These are phyloP conservation scores for Azemiops feae DNA, from an alignment of 2,113 vertebrate genomes.

Conservation along the genomic window DNA sequence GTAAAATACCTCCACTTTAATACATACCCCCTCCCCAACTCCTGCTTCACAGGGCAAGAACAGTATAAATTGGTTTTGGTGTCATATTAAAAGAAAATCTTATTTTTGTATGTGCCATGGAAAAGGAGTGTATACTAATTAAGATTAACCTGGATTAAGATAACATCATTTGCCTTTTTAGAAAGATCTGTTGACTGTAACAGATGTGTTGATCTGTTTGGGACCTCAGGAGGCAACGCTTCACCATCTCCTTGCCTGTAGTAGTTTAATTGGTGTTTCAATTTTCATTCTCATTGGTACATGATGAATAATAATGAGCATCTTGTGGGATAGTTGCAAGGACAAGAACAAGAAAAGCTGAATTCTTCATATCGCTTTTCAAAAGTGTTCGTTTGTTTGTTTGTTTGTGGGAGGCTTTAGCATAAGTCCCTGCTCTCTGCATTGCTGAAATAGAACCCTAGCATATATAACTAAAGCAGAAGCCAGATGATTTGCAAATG, in stretches of 20 bases:
- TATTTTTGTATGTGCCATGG: not conserved
- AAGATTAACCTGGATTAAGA: not conserved
- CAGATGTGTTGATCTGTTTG: not conserved
- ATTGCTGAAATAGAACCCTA: not conserved
- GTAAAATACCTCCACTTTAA: not conserved
- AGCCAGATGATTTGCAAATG: not conserved
- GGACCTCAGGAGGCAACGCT: not conserved
- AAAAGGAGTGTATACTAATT: not conserved
- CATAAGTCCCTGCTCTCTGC: not conserved
- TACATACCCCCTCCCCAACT: not conserved
- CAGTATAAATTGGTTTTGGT: not conserved
- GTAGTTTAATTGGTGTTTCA: not conserved
- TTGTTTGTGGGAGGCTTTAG: not conserved
- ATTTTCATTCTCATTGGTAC: not conserved
- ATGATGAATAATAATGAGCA: not conserved
- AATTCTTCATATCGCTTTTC: not conserved
- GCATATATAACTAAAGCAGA: not conserved
- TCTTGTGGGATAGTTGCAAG: not conserved
- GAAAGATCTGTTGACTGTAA: not conserved
- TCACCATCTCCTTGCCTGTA: not conserved
- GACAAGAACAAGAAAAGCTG: not conserved
- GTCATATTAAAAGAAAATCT: not conserved
- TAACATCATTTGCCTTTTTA: not conserved
- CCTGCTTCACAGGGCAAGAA: not conserved
- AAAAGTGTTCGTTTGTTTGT: not conserved